Conservation (phyloP, 2,888 invertebrate species). For the Monoplex corrugatus region DNA sequence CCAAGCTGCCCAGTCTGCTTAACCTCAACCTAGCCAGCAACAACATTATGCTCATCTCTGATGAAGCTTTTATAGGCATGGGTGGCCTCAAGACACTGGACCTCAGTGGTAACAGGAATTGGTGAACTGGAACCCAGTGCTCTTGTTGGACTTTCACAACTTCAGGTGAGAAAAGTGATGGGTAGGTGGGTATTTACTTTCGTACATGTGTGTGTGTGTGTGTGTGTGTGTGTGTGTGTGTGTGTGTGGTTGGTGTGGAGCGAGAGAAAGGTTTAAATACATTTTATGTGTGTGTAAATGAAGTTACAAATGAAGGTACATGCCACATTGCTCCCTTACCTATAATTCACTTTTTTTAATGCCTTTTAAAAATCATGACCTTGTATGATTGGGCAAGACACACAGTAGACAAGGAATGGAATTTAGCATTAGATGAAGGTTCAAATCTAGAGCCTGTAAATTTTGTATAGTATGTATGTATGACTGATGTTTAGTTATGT, state of each 20-base stretch:
- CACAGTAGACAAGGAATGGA: no score
- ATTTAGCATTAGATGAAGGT: not conserved
- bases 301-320: no score
- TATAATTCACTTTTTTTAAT: no score
- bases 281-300: no score
- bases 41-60: constrained; percentile 66
- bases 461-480: not conserved
- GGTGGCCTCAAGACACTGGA: constrained; percentile 63
- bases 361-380: no score
- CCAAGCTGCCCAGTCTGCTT: constrained; percentile 60
- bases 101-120: constrained; percentile 73
- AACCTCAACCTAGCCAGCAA: constrained; percentile 70
- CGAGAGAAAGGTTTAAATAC: no score
- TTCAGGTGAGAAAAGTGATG: constrained; percentile 50
- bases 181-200: not conserved
- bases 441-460: not conserved
- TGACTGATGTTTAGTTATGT: not conserved
- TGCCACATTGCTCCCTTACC: no score
- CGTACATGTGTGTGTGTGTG: no score
- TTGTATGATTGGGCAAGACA: no score
- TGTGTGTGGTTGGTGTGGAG: no score
- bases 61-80: constrained; percentile 65
- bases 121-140: constrained; percentile 64
- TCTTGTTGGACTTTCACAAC: constrained; percentile 64
- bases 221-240: not conserved